Percentiles rank a stretch among this genome's conserved stretches.
These are phyloP conservation scores for Osmoderma eremita DNA, from an alignment of 2,888 invertebrate species.

Conservation along the genomic window DNA sequence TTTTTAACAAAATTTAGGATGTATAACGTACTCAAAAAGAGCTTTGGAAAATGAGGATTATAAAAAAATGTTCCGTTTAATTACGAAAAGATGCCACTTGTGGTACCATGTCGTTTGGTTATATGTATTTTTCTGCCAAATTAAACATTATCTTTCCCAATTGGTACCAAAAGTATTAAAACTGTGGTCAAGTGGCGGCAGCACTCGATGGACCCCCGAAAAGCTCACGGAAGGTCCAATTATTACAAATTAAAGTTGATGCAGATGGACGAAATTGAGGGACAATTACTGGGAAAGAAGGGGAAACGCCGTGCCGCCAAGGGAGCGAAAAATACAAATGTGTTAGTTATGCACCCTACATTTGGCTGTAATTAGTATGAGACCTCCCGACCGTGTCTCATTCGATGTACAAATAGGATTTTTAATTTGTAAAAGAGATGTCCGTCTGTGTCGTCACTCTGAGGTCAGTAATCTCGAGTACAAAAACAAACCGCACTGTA, in stretches of 20 bases:
- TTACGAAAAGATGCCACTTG: too few species aligned
- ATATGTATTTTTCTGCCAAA: too few species aligned
- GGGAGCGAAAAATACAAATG: slow-evolving; percentile 37
- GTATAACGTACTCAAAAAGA: too few species aligned
- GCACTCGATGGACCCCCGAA: slow-evolving; percentile 7
- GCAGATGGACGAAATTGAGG: slow-evolving; percentile 38
- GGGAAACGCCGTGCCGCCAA: slow-evolving; percentile 15
- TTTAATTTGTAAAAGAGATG: slow-evolving; percentile 35
- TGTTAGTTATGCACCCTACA: slow-evolving; percentile 41
- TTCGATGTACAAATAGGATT: slow-evolving; percentile 39
- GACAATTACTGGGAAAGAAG: slow-evolving; percentile 30
- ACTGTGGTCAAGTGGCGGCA: slow-evolving; percentile 5
- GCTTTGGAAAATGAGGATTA: too few species aligned
- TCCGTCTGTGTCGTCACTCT: slow-evolving; percentile 38
- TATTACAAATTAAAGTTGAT: slow-evolving; percentile 39
- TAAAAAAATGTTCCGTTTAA: too few species aligned
- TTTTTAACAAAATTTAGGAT: too few species aligned
- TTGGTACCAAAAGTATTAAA: not conserved
- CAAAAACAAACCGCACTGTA: slow-evolving; percentile 12
- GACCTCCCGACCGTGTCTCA: slow-evolving; percentile 34
- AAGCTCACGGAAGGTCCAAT: slow-evolving; percentile 30
- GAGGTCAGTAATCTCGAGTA: slow-evolving; percentile 12
- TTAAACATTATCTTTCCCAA: slow-evolving; percentile 1
- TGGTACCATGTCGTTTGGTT: too few species aligned
- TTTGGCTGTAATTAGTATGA: slow-evolving; percentile 40